These are phyloP conservation scores for Chaunax sp. DNA, from an alignment of 2,797 vertebrate genomes.

Conservation along the genomic window DNA sequence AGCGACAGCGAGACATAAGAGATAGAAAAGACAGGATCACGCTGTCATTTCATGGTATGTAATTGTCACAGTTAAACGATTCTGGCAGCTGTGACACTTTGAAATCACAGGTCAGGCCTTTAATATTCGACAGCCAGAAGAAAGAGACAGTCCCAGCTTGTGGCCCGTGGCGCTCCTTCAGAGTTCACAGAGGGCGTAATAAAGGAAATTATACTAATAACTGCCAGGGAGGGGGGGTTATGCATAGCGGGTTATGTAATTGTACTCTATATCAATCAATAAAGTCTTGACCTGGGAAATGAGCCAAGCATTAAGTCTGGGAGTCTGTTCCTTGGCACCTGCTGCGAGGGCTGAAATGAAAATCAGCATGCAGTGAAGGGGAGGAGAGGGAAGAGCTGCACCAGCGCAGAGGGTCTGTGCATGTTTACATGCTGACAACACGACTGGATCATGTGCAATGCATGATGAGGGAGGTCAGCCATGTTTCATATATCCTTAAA, in stretches of 20 bases:
- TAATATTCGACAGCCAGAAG: constrained; percentile 32
- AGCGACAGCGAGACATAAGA: constrained; percentile 11
- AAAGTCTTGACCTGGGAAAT: constrained; percentile 73
- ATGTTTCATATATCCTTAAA: neutral
- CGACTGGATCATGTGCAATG: constrained; percentile 19
- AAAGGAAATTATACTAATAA: constrained; percentile 75
- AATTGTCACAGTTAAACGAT: constrained; percentile 52
- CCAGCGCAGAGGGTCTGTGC: constrained; percentile 4
- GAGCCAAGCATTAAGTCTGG: constrained; percentile 57
- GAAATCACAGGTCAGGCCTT: constrained; percentile 64
- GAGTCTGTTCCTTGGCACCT: constrained; percentile 52
- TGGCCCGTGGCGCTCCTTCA: constrained; percentile 33
- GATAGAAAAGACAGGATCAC: constrained; percentile 29
- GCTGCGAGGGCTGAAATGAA: constrained; percentile 66
- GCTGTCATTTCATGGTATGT: constrained; percentile 46
- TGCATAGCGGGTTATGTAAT: constrained; percentile 72
- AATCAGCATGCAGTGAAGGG: constrained; percentile 55
- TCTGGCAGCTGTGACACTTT: constrained; percentile 56
- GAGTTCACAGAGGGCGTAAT: constrained; percentile 66
- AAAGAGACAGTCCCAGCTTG: constrained; percentile 20
- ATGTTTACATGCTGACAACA: constrained; percentile 37
- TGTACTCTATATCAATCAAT: constrained; percentile 76
- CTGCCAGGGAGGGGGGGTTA: constrained; percentile 31
- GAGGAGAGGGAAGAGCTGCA: neutral
- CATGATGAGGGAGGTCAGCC: neutral